Conservation (phyloP, 2,888 invertebrate genomes). For the Lepetodrilus schrolli region DNA sequence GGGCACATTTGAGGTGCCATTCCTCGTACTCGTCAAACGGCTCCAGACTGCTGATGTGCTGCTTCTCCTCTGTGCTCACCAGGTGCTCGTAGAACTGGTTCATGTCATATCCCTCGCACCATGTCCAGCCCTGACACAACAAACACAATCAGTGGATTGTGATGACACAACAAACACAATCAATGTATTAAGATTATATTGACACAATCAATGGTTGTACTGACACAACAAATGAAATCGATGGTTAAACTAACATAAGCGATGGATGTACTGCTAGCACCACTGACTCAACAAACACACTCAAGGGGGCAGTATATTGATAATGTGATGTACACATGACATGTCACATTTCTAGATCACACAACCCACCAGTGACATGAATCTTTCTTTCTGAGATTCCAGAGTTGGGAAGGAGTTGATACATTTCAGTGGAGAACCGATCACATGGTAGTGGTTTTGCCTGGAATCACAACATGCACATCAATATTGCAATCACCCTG, state of each 20-base stretch:
- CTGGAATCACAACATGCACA: constrained; percentile 43
- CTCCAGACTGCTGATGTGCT: constrained; percentile 73
- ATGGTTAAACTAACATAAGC: too few relatives aligned
- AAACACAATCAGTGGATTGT: background rate
- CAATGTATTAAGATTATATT: too few relatives aligned
- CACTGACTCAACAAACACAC: too few relatives aligned
- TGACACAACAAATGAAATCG: too few relatives aligned
- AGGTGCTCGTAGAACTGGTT: constrained; percentile 72
- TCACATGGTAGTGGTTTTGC: constrained; percentile 74
- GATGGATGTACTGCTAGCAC: too few relatives aligned
- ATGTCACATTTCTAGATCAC: too few relatives aligned
- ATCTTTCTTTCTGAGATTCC: constrained; percentile 71
- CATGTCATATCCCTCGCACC: constrained; percentile 69
- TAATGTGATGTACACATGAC: too few relatives aligned
- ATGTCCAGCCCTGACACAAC: constrained; percentile 71
- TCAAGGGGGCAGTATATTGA: too few relatives aligned
- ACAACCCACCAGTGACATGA: constrained; percentile 66
- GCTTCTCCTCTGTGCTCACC: constrained; percentile 66
- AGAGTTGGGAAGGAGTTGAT: constrained; percentile 72
- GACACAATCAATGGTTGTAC: too few relatives aligned
- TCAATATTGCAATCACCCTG: background rate
- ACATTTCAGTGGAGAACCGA: constrained; percentile 76
- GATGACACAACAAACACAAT: too few relatives aligned
- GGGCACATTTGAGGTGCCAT: constrained; percentile 77
- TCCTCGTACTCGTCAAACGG: constrained; percentile 78